phyloP scores from a whole-genome alignment of 1,140 invertebrate species.

The Metaphire vulgaris region DNA sequence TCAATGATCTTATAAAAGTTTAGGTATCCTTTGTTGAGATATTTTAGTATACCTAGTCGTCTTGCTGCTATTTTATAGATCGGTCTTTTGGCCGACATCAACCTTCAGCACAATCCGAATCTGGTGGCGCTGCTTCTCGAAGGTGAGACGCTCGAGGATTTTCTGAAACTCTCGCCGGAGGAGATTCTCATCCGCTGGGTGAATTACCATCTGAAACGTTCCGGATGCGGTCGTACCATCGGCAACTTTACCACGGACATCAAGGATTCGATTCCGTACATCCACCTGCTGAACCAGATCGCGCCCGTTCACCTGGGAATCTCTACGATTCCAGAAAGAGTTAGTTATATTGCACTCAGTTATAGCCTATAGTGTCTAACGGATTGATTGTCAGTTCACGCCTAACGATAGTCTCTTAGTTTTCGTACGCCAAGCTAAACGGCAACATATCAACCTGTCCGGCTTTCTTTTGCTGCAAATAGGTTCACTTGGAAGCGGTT shows the following conservation, averaged over 20 bases:
- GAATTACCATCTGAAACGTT: conserved; percentile 86
- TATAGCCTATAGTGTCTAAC: too few relatives aligned
- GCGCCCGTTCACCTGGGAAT: conserved; percentile 78
- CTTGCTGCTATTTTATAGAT: too few relatives aligned
- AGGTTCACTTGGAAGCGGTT: too few relatives aligned
- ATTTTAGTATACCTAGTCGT: too few relatives aligned
- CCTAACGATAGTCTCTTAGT: too few relatives aligned
- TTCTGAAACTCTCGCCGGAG: conserved; percentile 93
- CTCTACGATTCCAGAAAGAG: conserved; percentile 46
- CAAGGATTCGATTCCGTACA: conserved; percentile 89
- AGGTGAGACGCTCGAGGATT: conserved; percentile 89
- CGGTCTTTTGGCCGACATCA: conserved; percentile 96
- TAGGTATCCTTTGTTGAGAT: too few relatives aligned
- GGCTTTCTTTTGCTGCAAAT: too few relatives aligned
- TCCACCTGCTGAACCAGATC: conserved; percentile 87
- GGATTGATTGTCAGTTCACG: too few relatives aligned
- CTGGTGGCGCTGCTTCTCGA: conserved; percentile 74
- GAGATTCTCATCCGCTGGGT: conserved; percentile 85
- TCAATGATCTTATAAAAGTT: too few relatives aligned
- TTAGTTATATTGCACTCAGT: too few relatives aligned
- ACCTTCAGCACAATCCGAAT: conserved; percentile 90
- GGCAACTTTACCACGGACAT: conserved; percentile 93
- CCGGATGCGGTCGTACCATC: conserved; percentile 59
- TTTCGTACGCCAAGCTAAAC: too few relatives aligned
- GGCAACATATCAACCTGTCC: too few relatives aligned